Base-by-base conservation (phyloP, 2,113 vertebrate genomes). In the Neoarius graeffei region DNA sequence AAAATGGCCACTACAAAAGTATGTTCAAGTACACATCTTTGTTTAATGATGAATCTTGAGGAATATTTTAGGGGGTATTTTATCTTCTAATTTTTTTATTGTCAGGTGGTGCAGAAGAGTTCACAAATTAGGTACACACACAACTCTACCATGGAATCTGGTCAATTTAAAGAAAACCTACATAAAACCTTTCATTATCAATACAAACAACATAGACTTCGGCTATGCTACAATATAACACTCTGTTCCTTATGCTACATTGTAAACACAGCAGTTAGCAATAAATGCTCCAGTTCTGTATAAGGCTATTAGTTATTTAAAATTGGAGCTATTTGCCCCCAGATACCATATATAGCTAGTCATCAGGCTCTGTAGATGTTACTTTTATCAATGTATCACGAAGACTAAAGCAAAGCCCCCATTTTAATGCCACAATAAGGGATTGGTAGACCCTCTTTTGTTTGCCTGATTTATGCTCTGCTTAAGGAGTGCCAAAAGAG, bases 51-150 rank as follows among this genome's bases (percentile, higher is more conserved):
- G 77, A 88, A 60, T 48, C 85, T 62, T 87, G 35, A 86, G 73
- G 67, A 85, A 79, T 85, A 59, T 74, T 86, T 89, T 81, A 57
- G 60, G 30, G 52, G n/a, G 48, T 42, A 62, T 27, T 74, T 81
- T 50, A 27, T 54, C 48, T 54, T 35, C 81, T 83, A 76, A 14
- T 62, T 89, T 89, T 35, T 83, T 84, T 81, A 91, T 91, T 91
- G 87, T 89, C 88, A 88, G 81, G 83, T 73, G 90, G 81, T 66
- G 81, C 86, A 89, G 71, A 88, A 92, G 90, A 92, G 87, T 89
- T 91, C 85, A 92, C 87, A 92, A 74, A 84, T 81, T 90, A 85
- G 66, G 81, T 89, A 88, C 84, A 91, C 88, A 91, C 82, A 91
- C 83, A 88, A 71, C 87, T 76, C 87, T 88, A 82, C 85, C 52